Conservation (phyloP, 2,888 invertebrate genomes). For the Callosobruchus maculatus region DNA sequence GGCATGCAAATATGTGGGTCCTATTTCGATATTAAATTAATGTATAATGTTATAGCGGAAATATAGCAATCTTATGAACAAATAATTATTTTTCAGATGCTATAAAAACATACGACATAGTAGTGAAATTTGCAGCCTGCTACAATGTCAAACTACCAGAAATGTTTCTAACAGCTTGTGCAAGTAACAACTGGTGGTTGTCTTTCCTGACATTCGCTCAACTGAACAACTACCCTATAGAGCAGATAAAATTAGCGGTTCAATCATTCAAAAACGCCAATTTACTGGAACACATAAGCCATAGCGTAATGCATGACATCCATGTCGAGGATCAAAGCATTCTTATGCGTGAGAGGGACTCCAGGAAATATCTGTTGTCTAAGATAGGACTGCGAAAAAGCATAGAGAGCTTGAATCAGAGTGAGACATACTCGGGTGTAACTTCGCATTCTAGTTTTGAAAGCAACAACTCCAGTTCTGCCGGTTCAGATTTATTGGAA, state of each 20-base stretch:
- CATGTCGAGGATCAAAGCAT: slow-evolving; percentile 35
- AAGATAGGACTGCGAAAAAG: slow-evolving; percentile 40
- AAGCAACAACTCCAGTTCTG: slow-evolving; percentile 42
- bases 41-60: too few species aligned
- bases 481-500: slow-evolving; percentile 49
- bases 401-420: slow-evolving; percentile 20
- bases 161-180: slow-evolving; percentile 58
- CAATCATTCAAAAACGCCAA: slow-evolving; percentile 57
- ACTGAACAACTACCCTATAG: slow-evolving; percentile 64
- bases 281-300: slow-evolving; percentile 60
- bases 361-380: slow-evolving; percentile 43
- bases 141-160: slow-evolving; percentile 59
- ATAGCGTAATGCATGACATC: slow-evolving; percentile 45
- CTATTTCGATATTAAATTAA: too few species aligned
- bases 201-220: slow-evolving; percentile 66
- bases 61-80: too few species aligned
- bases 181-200: slow-evolving; percentile 64
- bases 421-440: slow-evolving; percentile 23
- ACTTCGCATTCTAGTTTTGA: slow-evolving; percentile 30
- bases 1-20: too few species aligned
- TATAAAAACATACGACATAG: slow-evolving; percentile 57
- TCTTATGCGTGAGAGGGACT: slow-evolving; percentile 42
- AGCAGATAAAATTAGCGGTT: slow-evolving; percentile 57
- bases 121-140: slow-evolving; percentile 58
- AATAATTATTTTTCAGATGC: slow-evolving; percentile 39